Evolutionary conservation across 2,888 invertebrate genomes (phyloP), one percentile per base, ranked within the genome.

Genomic region (Pteria penguin): DNA sequence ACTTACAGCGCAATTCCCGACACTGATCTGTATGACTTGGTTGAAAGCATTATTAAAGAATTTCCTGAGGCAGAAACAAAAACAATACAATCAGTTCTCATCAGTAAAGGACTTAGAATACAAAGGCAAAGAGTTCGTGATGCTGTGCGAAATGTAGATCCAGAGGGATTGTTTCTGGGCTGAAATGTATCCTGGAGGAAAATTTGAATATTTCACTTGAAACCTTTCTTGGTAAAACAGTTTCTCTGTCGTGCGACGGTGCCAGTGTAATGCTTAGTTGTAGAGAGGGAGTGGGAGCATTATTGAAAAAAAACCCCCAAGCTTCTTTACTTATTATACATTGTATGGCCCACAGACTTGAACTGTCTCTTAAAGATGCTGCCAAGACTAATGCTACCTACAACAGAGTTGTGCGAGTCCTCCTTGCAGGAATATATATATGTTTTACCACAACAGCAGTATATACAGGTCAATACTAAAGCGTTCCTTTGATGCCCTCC

Each of bases 391-490:
- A 55, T 26, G 69, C 14, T 54, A 66, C 32, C 29, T 78, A 31
- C 75, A 75, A 32, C 55, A 69, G 14, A 75, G 68, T 36, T 60
- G 68, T 24, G 65, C 69, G 2, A 45, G 54, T 31, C 54, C 61
- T 11, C 33, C 70, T 26, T 29, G 67, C 18, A 36, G 65, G 33
- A 73, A 70, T 24, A 31, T 79, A 8, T 76, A 71, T 29, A 63
- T 65, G 14, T 73, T 79, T 31, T 77, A 77, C 31, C 80, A 80
- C 24, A 77, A 77, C n/a, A 77, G 72, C 67, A 58, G 63, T 24
- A 57, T 79, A 22, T 76, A 79, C 31, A 45, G 63, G n/a, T 31
- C 74, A 4, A 76, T 79, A 76, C 55, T 76, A n/a, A 31, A 66
- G 2, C 31, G 76, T 29, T 69, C 73, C 22, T 73, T 26, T 58